These are phyloP conservation scores for Ictalurus punctatus DNA, from an alignment of 2,113 vertebrate species.

Conservation along the genomic window DNA sequence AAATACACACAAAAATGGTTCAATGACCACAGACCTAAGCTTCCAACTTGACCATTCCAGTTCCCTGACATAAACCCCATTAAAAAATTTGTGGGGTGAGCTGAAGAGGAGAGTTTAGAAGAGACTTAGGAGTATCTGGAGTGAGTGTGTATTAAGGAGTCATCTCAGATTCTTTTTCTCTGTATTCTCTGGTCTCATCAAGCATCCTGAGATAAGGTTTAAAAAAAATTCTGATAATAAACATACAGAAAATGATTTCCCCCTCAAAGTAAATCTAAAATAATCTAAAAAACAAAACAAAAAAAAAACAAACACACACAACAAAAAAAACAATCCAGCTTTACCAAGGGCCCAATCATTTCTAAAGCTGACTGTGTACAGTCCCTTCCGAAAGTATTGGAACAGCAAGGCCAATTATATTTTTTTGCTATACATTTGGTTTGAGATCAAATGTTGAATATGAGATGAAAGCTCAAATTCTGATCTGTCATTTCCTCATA, in stretches of 20 bases:
- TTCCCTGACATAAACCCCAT: neutral
- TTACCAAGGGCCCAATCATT: neutral
- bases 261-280: neutral
- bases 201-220: neutral
- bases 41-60: neutral
- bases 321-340: neutral
- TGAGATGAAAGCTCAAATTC: too few relatives aligned
- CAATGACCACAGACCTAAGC: neutral
- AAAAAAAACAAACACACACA: too few relatives aligned
- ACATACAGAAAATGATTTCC: neutral
- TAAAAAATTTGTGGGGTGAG: neutral
- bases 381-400: too few relatives aligned
- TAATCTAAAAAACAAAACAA: too few relatives aligned
- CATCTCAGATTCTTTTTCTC: neutral
- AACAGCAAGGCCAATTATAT: too few relatives aligned
- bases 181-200: neutral
- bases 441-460: too few relatives aligned
- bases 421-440: too few relatives aligned
- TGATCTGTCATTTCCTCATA: too few relatives aligned
- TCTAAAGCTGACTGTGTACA: neutral
- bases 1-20: neutral
- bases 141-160: neutral
- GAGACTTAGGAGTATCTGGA: neutral
- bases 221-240: neutral
- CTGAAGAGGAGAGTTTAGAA: neutral